Conservation (phyloP, 2,113 vertebrate species). For the Platysternon megacephalum region DNA sequence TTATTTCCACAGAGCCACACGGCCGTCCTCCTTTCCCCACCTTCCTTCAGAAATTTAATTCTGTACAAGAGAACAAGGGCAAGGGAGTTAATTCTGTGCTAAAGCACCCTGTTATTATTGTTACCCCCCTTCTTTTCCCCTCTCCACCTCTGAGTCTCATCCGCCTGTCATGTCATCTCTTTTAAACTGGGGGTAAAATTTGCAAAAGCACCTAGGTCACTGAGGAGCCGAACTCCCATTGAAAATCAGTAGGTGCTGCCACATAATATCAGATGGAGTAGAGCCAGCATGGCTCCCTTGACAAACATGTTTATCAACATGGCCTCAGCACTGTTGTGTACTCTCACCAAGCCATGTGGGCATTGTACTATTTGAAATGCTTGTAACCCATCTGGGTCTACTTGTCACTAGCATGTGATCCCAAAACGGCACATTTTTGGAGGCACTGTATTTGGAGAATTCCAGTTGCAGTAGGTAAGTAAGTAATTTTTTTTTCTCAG, state of each 20-base stretch:
- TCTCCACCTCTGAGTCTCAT: neutral
- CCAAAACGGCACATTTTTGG: conserved; percentile 12
- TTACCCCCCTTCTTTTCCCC: neutral
- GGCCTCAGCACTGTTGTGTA: conserved; percentile 16
- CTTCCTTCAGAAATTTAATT: neutral
- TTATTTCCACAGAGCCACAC: neutral
- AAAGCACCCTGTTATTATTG: neutral
- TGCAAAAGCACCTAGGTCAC: neutral
- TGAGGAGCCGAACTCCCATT: neutral
- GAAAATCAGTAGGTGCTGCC: neutral
- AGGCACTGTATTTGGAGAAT: neutral
- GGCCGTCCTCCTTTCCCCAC: neutral
- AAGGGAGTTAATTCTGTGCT: neutral
- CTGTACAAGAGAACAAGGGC: neutral
- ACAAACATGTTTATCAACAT: neutral
- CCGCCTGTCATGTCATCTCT: neutral
- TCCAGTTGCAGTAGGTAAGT: neutral
- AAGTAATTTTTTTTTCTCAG: neutral
- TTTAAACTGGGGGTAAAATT: rapidly evolving
- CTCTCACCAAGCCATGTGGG: neutral
- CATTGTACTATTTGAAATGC: conserved; percentile 3
- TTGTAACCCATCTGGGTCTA: conserved; percentile 47
- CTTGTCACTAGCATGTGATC: conserved; percentile 11
- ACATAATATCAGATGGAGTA: neutral
- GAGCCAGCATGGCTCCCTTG: conserved; percentile 22